These are phyloP conservation scores for Arremon aurantiirostris DNA, from an alignment of 2,797 vertebrate species.

Conservation along the genomic window DNA sequence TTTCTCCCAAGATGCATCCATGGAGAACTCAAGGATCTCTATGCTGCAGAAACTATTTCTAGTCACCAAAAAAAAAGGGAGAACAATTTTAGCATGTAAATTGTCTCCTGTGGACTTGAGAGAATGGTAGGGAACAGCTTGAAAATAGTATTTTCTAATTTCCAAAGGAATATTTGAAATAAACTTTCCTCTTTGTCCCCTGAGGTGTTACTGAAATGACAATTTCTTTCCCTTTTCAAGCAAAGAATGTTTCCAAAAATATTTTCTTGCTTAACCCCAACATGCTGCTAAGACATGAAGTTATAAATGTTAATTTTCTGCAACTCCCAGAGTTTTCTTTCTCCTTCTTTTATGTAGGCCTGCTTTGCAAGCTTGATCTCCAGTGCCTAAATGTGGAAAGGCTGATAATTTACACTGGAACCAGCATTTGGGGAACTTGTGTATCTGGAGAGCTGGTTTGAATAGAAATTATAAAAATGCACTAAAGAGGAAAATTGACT, in stretches of 20 bases:
- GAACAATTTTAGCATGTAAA: neutral
- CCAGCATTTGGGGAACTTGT: neutral
- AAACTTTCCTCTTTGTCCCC: neutral
- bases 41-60: neutral
- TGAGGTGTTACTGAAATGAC: neutral
- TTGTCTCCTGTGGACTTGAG: neutral
- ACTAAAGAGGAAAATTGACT: constrained; percentile 8
- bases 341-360: neutral
- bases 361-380: neutral
- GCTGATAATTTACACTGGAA: constrained; percentile 35
- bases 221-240: neutral
- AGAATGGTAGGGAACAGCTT: neutral
- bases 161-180: neutral
- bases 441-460: constrained; percentile 23
- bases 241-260: constrained; percentile 9
- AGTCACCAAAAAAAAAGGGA: neutral
- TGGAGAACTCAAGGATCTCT: neutral
- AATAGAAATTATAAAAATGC: constrained; percentile 27
- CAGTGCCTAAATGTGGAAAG: constrained; percentile 20
- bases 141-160: neutral
- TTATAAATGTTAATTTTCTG: neutral
- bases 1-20: neutral
- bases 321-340: neutral
- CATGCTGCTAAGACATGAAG: neutral
- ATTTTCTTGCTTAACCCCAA: neutral